These are phyloP conservation scores for Sebastes fasciatus DNA, from an alignment of 2,113 vertebrate genomes.

Conservation along the genomic window DNA sequence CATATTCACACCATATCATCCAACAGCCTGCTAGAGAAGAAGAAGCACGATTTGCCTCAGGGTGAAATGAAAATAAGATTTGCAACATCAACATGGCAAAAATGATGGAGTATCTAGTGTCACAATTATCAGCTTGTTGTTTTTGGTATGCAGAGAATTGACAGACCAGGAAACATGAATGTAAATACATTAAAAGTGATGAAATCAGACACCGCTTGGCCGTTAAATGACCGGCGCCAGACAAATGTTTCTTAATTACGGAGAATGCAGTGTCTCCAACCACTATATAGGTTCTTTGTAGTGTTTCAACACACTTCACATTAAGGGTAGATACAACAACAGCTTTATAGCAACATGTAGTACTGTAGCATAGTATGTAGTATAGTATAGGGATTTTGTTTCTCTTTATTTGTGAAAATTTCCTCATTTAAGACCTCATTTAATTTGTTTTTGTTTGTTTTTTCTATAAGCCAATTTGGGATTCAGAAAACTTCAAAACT, in stretches of 20 bases:
- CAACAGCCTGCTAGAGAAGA: background rate
- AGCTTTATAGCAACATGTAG: background rate
- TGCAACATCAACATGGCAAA: background rate
- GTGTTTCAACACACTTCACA: too few species aligned
- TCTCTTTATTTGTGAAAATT: background rate
- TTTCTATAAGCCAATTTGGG: background rate
- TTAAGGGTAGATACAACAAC: background rate
- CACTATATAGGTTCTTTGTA: too few species aligned
- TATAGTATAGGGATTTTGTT: background rate
- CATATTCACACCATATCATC: slow-evolving; percentile 15
- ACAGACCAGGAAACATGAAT: background rate
- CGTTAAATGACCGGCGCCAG: background rate
- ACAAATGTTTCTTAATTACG: background rate
- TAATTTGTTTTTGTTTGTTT: too few species aligned
- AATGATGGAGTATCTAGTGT: background rate
- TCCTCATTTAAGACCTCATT: background rate
- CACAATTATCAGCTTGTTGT: background rate
- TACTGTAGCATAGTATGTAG: background rate
- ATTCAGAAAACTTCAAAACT: background rate
- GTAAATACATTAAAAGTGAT: background rate
- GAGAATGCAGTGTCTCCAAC: background rate
- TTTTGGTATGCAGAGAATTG: background rate
- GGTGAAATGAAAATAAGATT: slow-evolving; percentile 7
- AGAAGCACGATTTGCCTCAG: background rate
- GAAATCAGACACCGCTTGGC: background rate